phyloP scores from a whole-genome alignment of 35 echinoderm and acorn worm species.

The Diadema setosum region DNA sequence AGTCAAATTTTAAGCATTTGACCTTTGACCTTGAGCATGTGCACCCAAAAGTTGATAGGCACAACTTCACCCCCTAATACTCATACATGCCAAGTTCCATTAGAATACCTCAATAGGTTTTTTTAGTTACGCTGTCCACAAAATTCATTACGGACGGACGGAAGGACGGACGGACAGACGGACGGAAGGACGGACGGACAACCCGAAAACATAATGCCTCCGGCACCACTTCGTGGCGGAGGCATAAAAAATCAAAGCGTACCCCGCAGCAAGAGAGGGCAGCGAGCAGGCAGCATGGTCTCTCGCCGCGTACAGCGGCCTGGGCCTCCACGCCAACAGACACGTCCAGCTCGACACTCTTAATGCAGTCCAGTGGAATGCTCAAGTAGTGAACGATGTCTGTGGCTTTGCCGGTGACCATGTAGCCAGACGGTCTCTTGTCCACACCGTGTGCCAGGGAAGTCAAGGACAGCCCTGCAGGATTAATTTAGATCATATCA shows the following conservation, averaged over 20 bases:
- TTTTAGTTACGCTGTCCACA: no score
- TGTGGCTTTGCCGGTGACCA: slow-evolving; percentile 19
- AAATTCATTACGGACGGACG: not conserved
- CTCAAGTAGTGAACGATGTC: slow-evolving; percentile 49
- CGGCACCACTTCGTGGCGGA: not conserved
- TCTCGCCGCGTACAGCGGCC: slow-evolving; percentile 1
- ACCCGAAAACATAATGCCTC: not conserved
- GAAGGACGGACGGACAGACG: not conserved
- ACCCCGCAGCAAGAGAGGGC: not conserved
- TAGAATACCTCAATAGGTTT: no score
- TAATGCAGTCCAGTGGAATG: slow-evolving; percentile 22
- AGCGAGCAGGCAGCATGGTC: slow-evolving; percentile 5
- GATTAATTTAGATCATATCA: no score
- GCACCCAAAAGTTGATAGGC: no score
- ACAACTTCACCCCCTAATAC: no score
- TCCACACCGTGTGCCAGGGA: not conserved
- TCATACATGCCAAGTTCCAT: no score
- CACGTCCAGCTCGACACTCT: slow-evolving; percentile 41
- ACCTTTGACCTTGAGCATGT: no score
- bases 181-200: not conserved
- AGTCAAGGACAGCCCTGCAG: not conserved
- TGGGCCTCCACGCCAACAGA: slow-evolving; percentile 30
- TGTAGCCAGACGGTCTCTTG: slow-evolving; percentile 1
- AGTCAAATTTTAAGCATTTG: no score
- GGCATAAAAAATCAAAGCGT: not conserved